Conservation (phyloP, 1,140 invertebrate species). For the Maconellicoccus hirsutus region DNA sequence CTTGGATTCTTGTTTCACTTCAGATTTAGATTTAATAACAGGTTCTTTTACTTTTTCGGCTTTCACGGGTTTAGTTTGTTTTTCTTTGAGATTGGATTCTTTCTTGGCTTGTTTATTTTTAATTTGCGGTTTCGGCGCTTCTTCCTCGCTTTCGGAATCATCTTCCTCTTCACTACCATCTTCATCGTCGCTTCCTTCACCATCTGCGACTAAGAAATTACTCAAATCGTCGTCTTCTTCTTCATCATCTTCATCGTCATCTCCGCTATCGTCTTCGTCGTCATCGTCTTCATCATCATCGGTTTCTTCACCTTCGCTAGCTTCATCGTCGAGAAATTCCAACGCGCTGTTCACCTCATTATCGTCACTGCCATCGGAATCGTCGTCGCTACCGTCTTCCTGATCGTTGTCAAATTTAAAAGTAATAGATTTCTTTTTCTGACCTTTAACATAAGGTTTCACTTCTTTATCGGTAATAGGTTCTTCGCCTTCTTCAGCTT, state of each 20-base stretch:
- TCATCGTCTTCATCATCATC: neutral
- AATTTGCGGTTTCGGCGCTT: neutral
- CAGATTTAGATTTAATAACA: too few relatives aligned
- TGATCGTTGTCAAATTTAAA: neutral
- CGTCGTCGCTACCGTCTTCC: neutral
- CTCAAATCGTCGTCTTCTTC: neutral
- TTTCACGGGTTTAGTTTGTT: too few relatives aligned
- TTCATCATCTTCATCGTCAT: neutral
- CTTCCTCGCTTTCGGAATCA: neutral
- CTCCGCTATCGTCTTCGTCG: neutral
- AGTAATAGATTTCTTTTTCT: neutral
- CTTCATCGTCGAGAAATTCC: neutral
- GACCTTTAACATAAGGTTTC: neutral
- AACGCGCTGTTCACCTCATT: neutral
- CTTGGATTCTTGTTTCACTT: neutral
- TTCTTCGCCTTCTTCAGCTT: neutral
- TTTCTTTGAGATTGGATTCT: too few relatives aligned
- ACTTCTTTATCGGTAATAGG: neutral
- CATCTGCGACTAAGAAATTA: too few relatives aligned
- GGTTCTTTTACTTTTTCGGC: too few relatives aligned
- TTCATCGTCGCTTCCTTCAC: neutral
- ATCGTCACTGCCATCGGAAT: neutral
- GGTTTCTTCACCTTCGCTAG: neutral
- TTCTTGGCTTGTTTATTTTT: too few relatives aligned
- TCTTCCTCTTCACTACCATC: neutral